Evolutionary conservation across 2,888 invertebrate species (phyloP).

Genomic region (Sarcophaga caerulescens): DNA sequence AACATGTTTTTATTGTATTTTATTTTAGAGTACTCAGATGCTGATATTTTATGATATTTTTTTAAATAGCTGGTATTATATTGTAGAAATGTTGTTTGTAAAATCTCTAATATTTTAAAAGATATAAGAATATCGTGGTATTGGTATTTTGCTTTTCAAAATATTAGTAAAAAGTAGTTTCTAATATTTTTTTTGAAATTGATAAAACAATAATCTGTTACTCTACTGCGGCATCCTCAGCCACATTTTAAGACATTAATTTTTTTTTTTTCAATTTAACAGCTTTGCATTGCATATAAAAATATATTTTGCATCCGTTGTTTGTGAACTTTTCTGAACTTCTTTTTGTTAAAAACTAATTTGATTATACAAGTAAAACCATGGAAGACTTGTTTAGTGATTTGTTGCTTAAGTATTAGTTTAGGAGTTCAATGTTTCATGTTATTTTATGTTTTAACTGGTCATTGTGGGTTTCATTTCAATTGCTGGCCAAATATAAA

Average conservation of each 20-base stretch:
- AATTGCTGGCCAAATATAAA: conserved; percentile 8
- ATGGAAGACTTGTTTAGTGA: conserved; percentile 83
- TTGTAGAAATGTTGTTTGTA: no score
- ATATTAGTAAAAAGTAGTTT: no score
- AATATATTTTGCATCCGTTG: conserved; percentile 20
- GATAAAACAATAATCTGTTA: no score
- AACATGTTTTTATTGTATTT: background rate
- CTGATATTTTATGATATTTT: no score
- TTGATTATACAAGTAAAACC: conserved; percentile 47
- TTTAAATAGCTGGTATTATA: no score
- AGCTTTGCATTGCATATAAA: background rate
- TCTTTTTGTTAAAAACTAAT: conserved; percentile 29
- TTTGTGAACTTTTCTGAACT: conserved; percentile 21
- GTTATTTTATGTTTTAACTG: conserved; percentile 9
- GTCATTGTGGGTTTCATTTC: background rate
- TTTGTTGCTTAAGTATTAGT: conserved; percentile 78
- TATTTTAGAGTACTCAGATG: background rate
- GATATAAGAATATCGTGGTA: no score
- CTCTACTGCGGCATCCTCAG: no score
- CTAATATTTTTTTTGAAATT: no score
- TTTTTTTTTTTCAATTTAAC: no score
- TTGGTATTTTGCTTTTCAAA: no score
- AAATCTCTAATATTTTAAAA: no score
- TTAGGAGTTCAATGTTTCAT: conserved; percentile 39
- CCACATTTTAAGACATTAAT: no score